These are phyloP conservation scores for Caenorhabditis sp. DNA, from an alignment of 2,888 invertebrate genomes.

Conservation along the genomic window DNA sequence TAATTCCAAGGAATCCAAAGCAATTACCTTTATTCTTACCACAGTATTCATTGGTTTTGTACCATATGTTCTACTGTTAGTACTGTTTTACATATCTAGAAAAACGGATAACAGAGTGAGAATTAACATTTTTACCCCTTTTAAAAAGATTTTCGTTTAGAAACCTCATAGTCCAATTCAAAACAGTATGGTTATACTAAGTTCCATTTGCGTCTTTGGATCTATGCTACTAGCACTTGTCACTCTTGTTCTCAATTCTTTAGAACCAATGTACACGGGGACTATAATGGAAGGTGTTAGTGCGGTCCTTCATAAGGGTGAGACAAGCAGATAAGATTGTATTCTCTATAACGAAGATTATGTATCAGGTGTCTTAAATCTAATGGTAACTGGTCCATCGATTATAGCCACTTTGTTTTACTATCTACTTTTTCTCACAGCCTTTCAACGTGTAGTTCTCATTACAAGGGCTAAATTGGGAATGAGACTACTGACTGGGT, in stretches of 20 bases:
- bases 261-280: background rate
- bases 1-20: background rate
- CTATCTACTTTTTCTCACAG: conserved; percentile 28
- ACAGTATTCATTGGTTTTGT: conserved; percentile 10
- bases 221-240: background rate
- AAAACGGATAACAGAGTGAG: conserved; percentile 42
- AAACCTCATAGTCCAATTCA: conserved; percentile 26
- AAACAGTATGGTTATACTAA: background rate
- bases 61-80: conserved; percentile 23
- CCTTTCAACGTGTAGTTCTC: conserved; percentile 29
- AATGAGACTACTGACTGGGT: conserved; percentile 45
- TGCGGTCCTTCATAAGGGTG: background rate
- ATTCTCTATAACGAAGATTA: too few relatives aligned
- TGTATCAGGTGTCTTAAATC: background rate
- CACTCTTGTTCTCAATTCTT: background rate
- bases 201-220: conserved; percentile 15
- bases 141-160: conserved; percentile 17
- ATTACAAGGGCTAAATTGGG: conserved; percentile 33
- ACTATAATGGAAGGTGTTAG: background rate
- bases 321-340: too few relatives aligned
- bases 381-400: background rate
- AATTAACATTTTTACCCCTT: background rate
- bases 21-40: background rate
- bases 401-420: conserved; percentile 7
- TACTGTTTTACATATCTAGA: conserved; percentile 15